A percentile compares a stretch with the other conserved stretches of the same genome.
Conservation (phyloP, 1,140 invertebrate species). For the Heterodera schachtii region DNA sequence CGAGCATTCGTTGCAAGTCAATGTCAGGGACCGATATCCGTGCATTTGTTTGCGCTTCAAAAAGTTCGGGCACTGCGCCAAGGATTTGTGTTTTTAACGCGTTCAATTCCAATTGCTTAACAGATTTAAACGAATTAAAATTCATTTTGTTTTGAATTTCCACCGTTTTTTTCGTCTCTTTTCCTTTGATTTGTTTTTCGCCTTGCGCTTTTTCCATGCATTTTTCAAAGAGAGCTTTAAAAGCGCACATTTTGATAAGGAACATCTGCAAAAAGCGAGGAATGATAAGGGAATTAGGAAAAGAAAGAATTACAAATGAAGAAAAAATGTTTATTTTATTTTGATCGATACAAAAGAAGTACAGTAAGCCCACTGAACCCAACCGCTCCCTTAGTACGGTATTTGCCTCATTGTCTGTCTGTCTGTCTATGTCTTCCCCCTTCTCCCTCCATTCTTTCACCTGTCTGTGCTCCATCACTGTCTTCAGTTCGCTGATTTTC, state of each 20-base stretch:
- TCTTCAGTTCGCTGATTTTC: neutral
- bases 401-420: too few species aligned
- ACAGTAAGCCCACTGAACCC: too few species aligned
- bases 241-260: slow-evolving; percentile 25
- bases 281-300: neutral
- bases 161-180: neutral
- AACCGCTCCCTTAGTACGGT: too few species aligned
- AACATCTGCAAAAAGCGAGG: slow-evolving; percentile 11
- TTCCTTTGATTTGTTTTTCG: slow-evolving; percentile 15
- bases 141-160: neutral
- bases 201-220: slow-evolving; percentile 16
- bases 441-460: neutral
- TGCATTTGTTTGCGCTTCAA: slow-evolving; percentile 28
- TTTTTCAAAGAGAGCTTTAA: slow-evolving; percentile 29
- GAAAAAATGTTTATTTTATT: too few species aligned
- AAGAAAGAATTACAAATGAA: too few species aligned
- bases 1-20: neutral
- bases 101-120: slow-evolving; percentile 30
- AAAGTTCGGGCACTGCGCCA: slow-evolving; percentile 10
- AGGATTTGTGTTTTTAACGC: slow-evolving; percentile 19
- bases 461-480: slow-evolving; percentile 3
- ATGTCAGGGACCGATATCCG: slow-evolving; percentile 31
- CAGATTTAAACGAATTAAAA: neutral
- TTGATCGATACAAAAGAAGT: too few species aligned
- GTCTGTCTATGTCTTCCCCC: too few species aligned